These are phyloP conservation scores for Xiphophorus maculatus DNA, from an alignment of 2,113 vertebrate species.

Conservation along the genomic window DNA sequence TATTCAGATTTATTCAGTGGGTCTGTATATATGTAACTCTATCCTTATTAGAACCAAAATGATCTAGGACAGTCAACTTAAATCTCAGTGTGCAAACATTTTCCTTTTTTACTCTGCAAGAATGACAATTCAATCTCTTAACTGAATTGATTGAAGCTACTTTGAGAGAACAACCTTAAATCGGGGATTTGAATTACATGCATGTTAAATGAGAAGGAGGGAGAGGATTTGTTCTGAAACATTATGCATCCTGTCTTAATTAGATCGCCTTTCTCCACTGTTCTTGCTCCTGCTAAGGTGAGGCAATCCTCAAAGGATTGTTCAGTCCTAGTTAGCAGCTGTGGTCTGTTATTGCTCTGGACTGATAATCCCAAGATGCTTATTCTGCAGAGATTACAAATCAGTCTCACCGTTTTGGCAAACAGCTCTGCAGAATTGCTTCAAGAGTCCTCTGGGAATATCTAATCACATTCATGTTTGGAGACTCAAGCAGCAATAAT, in stretches of 20 bases:
- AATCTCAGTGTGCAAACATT: neutral
- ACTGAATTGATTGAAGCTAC: neutral
- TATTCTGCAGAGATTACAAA: conserved; percentile 28
- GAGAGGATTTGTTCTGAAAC: conserved; percentile 27
- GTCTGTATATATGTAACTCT: too few species aligned
- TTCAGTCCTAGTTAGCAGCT: conserved; percentile 49
- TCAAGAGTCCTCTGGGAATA: conserved; percentile 21
- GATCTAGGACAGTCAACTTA: too few species aligned
- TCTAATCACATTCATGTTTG: conserved; percentile 43
- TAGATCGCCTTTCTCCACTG: conserved; percentile 47
- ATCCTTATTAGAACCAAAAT: too few species aligned
- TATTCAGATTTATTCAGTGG: too few species aligned
- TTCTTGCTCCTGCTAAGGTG: conserved; percentile 23
- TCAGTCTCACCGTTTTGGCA: conserved; percentile 33
- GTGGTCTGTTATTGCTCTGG: conserved; percentile 43
- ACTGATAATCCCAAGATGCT: conserved; percentile 50
- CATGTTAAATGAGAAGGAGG: neutral
- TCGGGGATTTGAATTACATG: conserved; percentile 14
- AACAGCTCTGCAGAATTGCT: conserved; percentile 12
- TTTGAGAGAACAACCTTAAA: conserved; percentile 4
- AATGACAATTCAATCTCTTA: neutral
- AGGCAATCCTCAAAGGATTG: conserved; percentile 25
- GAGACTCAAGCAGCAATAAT: conserved; percentile 39
- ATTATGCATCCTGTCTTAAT: conserved; percentile 53
- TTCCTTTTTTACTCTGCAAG: neutral